Percentiles rank a stretch among this genome's conserved stretches.
phyloP scores from a whole-genome alignment of 2,888 invertebrate species.

The Psylliodes chrysocephalus region DNA sequence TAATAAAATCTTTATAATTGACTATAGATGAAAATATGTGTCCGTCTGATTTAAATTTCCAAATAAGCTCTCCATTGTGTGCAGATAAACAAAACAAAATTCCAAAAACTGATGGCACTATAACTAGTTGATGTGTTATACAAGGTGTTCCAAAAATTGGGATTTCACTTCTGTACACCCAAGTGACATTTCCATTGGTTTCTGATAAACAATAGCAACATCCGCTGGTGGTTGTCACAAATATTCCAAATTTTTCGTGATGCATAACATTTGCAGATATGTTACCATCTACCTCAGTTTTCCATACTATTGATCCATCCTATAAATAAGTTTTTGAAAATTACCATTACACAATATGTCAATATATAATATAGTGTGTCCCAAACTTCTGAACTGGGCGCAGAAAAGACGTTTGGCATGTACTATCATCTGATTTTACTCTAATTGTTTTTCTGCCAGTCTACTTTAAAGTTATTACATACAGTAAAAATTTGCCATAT shows the following conservation, averaged over 20 bases:
- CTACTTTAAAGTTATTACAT: too few species aligned
- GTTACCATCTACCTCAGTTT: constrained; percentile 62
- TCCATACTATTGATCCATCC: constrained; percentile 65
- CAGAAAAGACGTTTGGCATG: too few species aligned
- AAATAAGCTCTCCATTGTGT: constrained; percentile 28
- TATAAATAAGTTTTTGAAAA: too few species aligned
- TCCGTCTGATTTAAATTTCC: constrained; percentile 34
- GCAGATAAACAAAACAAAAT: constrained; percentile 67
- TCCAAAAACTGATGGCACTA: constrained; percentile 70
- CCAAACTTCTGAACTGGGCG: too few species aligned
- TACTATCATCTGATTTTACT: too few species aligned
- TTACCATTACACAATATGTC: too few species aligned
- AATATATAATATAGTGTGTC: too few species aligned
- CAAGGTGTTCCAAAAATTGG: constrained; percentile 76
- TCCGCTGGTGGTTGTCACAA: constrained; percentile 71
- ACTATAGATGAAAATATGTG: constrained; percentile 80
- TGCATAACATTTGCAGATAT: constrained; percentile 66
- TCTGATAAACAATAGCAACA: constrained; percentile 65
- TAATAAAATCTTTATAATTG: constrained; percentile 64
- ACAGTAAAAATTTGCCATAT: too few species aligned
- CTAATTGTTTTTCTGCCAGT: too few species aligned
- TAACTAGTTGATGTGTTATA: constrained; percentile 61
- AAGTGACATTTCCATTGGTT: constrained; percentile 66
- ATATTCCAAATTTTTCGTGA: constrained; percentile 60
- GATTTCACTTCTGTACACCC: constrained; percentile 69